Evolutionary conservation across 2,888 invertebrate species (phyloP).

Genomic region (Nephrotoma flavescens): DNA sequence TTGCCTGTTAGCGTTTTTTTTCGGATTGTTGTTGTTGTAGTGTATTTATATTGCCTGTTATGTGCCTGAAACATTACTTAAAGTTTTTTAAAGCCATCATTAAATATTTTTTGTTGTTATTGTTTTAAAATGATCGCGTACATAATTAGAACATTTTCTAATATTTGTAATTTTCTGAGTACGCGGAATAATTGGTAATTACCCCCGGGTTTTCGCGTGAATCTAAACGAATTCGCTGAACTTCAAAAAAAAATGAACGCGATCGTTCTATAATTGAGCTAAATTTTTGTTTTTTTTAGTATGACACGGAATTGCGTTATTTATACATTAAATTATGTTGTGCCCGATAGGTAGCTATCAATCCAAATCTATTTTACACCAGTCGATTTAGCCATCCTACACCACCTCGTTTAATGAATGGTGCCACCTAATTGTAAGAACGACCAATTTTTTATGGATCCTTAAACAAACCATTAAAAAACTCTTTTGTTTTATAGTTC

Average conservation of each 20-base stretch:
- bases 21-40: background rate
- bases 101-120: background rate
- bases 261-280: background rate
- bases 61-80: background rate
- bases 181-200: background rate
- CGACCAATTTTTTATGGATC: too few species aligned
- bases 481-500: background rate
- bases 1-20: conserved; percentile 4
- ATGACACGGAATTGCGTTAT: background rate
- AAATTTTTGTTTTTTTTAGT: background rate
- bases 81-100: background rate
- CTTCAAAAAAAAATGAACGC: background rate
- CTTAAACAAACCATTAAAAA: background rate
- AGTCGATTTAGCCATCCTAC: background rate
- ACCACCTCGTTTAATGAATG: background rate
- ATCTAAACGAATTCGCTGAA: background rate
- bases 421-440: background rate
- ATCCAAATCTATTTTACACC: background rate
- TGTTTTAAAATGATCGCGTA: background rate
- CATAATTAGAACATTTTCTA: background rate
- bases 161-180: background rate
- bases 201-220: background rate
- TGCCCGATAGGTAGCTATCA: background rate
- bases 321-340: too few species aligned
- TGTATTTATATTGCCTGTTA: background rate